A percentile compares a stretch with the other conserved stretches of the same genome.
Conservation (phyloP, 2,888 invertebrate species). For the Mechanitis mazaeus region DNA sequence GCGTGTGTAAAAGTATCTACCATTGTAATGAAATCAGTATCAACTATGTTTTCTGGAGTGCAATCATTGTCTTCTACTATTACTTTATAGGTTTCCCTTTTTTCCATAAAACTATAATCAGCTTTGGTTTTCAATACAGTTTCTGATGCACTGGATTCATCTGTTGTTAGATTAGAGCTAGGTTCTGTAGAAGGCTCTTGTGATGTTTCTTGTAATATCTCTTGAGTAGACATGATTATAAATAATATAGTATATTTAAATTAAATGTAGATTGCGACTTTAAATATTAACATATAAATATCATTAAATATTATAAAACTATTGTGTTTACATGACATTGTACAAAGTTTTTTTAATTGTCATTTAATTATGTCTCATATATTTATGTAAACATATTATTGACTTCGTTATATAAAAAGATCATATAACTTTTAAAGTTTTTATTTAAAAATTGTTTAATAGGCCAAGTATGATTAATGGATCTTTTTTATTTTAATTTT, state of each 20-base stretch:
- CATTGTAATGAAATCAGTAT: conserved; percentile 49
- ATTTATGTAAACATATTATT: conserved; percentile 2
- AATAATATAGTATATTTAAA: conserved; percentile 2
- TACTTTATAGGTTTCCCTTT: conserved; percentile 45
- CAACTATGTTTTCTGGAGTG: conserved; percentile 57
- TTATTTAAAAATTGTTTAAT: too few species aligned
- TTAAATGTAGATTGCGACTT: background rate
- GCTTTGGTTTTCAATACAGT: conserved; percentile 34
- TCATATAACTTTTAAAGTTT: background rate
- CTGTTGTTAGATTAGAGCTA: conserved; percentile 16
- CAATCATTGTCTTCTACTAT: conserved; percentile 44
- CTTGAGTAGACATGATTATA: conserved; percentile 2
- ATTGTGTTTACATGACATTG: too few species aligned
- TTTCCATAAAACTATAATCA: conserved; percentile 48
- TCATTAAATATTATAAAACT: background rate
- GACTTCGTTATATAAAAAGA: conserved; percentile 4
- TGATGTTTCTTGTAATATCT: conserved; percentile 6
- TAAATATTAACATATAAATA: too few species aligned
- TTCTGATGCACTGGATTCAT: conserved; percentile 31
- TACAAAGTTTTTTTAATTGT: background rate
- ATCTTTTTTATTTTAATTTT: too few species aligned
- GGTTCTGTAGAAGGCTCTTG: conserved; percentile 13
- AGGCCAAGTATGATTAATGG: too few species aligned
- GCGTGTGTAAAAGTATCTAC: conserved; percentile 54
- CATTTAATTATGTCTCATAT: conserved; percentile 2